Evolutionary conservation across 2,113 vertebrate genomes (phyloP), one percentile per base, ranked within the genome.

Genomic region (Pan paniscus): DNA sequence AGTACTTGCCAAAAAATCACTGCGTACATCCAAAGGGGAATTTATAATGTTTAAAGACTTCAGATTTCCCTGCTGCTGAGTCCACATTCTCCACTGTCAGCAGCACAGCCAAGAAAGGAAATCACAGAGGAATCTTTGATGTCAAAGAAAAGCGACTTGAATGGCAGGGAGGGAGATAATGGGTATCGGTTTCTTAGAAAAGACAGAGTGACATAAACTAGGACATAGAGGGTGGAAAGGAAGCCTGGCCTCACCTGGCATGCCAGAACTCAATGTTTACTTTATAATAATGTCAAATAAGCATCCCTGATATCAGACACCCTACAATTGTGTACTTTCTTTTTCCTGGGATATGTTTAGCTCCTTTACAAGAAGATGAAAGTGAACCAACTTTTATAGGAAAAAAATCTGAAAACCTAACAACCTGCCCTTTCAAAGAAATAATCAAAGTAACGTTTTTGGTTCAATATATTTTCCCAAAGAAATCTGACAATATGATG

Each of bases 41-140:
- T 59, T 67, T n/a, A 52, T 25, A 20, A 61, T 46, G 22, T 76
- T 38, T 73, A 52, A 80, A 61, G 55, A 86, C 70, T 84, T 75
- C 2, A 35, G 93, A 67, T 68, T 38, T 46, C n/a, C 8, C 50
- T 5, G 11, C 43, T n/a, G 16, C 90, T 5, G 27, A n/a, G 40
- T 22, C 61, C 27, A 5, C 46, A 10, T 61, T 73, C 89, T 67
- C 72, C 64, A 3, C 55, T 23, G 32, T 50, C 14, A 18, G 78
- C 30, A 8, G 61, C 50, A 20, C 32, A 83, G 59, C 23, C 70
- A 4, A 25, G 94, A 70, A 38, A 73, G 87, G 94, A 96, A 89
- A 59, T 13, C 68, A 22, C 75, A 22, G 75, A 59, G 85, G 0
- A 13, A 90, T 35, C 97, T 98, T 98, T 98, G 98, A 98, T 98